Base-by-base conservation (phyloP, 2,888 invertebrate genomes). In the Erebia aethiops region DNA sequence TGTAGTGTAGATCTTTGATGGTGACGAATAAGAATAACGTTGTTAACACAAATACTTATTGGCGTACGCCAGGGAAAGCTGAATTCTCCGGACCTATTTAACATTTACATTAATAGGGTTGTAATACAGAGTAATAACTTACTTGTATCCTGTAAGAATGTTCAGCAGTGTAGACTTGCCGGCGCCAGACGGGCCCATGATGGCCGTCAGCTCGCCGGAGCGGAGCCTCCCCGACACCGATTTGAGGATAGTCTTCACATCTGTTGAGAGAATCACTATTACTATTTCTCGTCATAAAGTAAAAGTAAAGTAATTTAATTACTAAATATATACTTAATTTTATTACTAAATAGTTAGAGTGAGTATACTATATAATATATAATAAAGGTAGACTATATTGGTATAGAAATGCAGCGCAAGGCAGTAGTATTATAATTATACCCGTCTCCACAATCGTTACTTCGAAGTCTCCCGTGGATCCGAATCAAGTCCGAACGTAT, bases 131-230 rank as follows among this genome's bases (percentile, higher is more conserved):
- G 52, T 35, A 35, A 35, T 35, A 2, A 95, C 96, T 95, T 92
- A 98, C 98, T 96, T 98, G 95, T 98, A 98, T 86, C 98, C 98
- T 21, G 98, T 98, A 76, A 98, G 95, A 80, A 98, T 98, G 86
- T 98, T 98, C 85, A 98, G 96, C 18, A 98, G 94, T 0, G 98
- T 98, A 66, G 98, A 98, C 91, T 98, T 98, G 79, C 98, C 98
- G 70, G 98, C 98, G 46, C 99, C 99, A 0, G 98, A 98, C 56
- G 99, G 99, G 14, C 99, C 99, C 98, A 99, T 99, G 83, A 99
- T 98, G 78, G 98, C 99, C 8, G 98, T 98, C 83, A 99, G 95
- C 88, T 98, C 98, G 75, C 98, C 98, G 54, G 98, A 97, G 46
- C 96, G 95, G 74, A 98, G 95, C 79, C 96, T 95, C 61, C 99